Percentiles rank a stretch among this genome's conserved stretches.
These are phyloP conservation scores for Delichon dasypus DNA, from an alignment of 2,797 vertebrate genomes.

Conservation along the genomic window DNA sequence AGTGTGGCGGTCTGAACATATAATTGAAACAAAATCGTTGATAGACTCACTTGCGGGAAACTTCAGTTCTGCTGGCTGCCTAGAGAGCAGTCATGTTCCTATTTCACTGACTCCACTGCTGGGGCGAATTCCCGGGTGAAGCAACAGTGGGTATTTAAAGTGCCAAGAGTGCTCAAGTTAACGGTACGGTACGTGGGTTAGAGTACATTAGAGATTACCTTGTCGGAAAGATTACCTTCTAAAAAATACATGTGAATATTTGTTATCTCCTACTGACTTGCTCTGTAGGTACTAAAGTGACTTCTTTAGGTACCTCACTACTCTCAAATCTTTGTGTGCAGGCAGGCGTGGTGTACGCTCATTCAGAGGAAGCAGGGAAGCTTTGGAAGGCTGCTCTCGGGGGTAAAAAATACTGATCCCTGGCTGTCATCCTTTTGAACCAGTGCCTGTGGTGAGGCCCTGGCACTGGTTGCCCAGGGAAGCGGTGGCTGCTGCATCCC, in stretches of 20 bases:
- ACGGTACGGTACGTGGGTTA: neutral
- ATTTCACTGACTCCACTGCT: neutral
- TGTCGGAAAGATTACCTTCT: slow-evolving; percentile 29
- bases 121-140: neutral
- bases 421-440: neutral
- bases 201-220: slow-evolving; percentile 12
- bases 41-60: neutral
- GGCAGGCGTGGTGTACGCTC: rapidly evolving
- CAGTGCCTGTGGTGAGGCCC: neutral
- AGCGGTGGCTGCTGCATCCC: neutral
- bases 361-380: rapidly evolving
- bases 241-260: neutral
- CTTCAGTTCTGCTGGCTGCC: neutral
- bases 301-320: neutral
- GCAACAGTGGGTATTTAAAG: slow-evolving; percentile 32
- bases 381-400: neutral
- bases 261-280: neutral
- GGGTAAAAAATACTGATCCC: neutral
- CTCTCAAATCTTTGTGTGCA: rapidly evolving
- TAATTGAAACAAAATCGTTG: slow-evolving; percentile 42
- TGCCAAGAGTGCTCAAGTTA: slow-evolving; percentile 15
- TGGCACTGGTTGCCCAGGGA: neutral
- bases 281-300: neutral
- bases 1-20: slow-evolving; percentile 43
- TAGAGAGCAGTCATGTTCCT: neutral